Evolutionary conservation across 2,888 invertebrate species (phyloP), one percentile per base, ranked within the genome.

Genomic region (Cyclophora albipunctata): DNA sequence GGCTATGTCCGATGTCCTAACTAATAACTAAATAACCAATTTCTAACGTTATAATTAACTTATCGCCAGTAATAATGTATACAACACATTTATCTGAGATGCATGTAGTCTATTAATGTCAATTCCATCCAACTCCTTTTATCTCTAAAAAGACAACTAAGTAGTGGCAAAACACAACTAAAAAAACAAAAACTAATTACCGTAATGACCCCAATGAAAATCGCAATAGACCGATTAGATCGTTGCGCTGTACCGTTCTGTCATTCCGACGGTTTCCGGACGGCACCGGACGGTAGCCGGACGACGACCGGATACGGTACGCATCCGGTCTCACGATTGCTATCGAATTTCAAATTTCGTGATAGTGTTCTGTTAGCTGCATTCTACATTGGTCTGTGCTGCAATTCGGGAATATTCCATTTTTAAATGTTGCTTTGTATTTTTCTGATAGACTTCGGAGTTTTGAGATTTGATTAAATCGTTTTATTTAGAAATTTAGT

Each of bases 331-430:
- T 50, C 50, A 5, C 49, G 57, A 54, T 57, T 52, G 58, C 53
- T 59, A 71, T 73, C 72, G 71, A 69, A 69, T 73, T 73, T 70
- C 69, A 71, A 73, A 73, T 69, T 69, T 69, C 57, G 63, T 57
- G 52, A 52, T 55, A 55, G 54, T 54, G 54, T 50, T 50, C 46
- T 42, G 46, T 51, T 42, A 7, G 48, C 46, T 53, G 50, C 51
- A 50, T 50, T 54, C 54, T 52, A 50, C 47, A 37, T 34, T 45
- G 6, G 5, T 3, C 20, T 7, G 42, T 50, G 35, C 44, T 5
- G 35, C 48, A 51, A 48, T 52, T 40, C 43, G 46, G 4, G 49
- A 43, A 49, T 34, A 46, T 51, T 47, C 47, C 48, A 50, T 53
- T 51, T 55, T 51, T 49, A 45, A 49, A 53, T 51, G 44, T 47